These are phyloP conservation scores for Tupaia tana DNA, from an alignment of 2,113 vertebrate genomes.

Conservation along the genomic window DNA sequence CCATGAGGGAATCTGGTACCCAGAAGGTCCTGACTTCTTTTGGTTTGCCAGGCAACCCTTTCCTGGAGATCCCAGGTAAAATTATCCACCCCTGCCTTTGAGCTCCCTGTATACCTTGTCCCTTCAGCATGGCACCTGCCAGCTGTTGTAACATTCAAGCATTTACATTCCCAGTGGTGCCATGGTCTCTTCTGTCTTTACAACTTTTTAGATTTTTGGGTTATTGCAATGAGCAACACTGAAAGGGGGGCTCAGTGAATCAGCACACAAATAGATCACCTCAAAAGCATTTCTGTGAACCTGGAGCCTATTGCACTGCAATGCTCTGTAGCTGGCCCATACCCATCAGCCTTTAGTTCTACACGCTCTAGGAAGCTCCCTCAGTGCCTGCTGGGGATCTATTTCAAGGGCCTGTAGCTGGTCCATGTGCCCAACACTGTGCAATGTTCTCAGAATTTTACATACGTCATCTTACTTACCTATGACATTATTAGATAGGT, in stretches of 20 bases:
- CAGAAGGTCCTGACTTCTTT: neutral
- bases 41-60: neutral
- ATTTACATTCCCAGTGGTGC: neutral
- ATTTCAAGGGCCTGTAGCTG: neutral
- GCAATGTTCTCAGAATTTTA: neutral
- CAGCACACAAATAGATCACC: rapidly evolving
- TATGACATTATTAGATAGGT: neutral
- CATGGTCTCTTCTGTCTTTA: neutral
- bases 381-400: too few relatives aligned
- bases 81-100: neutral
- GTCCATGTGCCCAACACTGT: rapidly evolving
- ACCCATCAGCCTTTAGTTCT: rapidly evolving
- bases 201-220: neutral
- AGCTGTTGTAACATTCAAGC: rapidly evolving
- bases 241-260: neutral
- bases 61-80: neutral
- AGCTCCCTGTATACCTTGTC: neutral
- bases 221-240: neutral
- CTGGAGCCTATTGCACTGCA: neutral
- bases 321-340: rapidly evolving
- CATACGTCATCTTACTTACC: rapidly evolving
- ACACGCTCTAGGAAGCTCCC: too few relatives aligned
- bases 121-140: too few relatives aligned
- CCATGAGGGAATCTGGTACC: rapidly evolving
- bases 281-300: neutral